Evolutionary conservation across 2,113 vertebrate genomes (phyloP).

Genomic region (Ornithorhynchus anatinus): DNA sequence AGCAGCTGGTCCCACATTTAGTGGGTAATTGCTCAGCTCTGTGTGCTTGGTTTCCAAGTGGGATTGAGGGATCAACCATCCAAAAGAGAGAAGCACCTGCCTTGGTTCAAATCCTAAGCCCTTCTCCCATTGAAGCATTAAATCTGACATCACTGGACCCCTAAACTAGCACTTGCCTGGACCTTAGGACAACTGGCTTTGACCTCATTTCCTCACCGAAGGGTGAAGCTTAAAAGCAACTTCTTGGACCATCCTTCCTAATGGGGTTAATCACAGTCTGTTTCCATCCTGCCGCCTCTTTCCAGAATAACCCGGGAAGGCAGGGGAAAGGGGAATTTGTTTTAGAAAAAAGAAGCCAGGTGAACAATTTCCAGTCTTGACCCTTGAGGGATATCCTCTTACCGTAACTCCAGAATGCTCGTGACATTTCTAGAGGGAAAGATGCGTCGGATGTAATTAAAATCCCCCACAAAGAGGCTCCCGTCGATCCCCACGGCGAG

Average conservation of each 20-base stretch:
- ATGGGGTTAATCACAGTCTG: neutral
- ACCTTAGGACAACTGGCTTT: neutral
- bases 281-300: neutral
- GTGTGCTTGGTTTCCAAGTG: no score
- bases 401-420: conserved; percentile 96
- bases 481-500: conserved; percentile 93
- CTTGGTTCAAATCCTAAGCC: neutral
- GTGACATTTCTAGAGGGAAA: conserved; percentile 96
- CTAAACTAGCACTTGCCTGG: no score
- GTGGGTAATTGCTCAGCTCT: no score
- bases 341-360: no score
- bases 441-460: conserved; percentile 95
- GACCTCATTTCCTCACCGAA: neutral
- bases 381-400: no score
- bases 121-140: no score
- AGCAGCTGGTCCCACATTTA: no score
- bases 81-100: no score
- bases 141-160: no score
- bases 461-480: conserved; percentile 96
- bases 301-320: neutral
- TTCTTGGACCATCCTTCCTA: neutral
- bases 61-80: no score
- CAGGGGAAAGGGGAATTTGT: neutral
- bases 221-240: neutral
- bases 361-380: no score